Percentiles rank a stretch among this genome's conserved stretches.
phyloP scores from a whole-genome alignment of 2,113 vertebrate species.

The Stegastes partitus region DNA sequence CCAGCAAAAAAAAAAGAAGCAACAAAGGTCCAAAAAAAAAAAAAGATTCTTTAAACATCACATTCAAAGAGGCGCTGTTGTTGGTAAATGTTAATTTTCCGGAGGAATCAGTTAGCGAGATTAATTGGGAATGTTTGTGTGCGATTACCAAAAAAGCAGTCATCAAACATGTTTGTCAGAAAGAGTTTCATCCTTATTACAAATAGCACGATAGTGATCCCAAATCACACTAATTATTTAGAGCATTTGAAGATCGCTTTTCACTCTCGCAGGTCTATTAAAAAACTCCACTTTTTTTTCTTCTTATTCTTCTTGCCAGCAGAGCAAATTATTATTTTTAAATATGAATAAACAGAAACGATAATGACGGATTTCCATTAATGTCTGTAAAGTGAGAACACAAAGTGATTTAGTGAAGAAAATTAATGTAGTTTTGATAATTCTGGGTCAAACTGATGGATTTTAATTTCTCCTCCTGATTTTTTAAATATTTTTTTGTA shows the following conservation, averaged over 20 bases:
- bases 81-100: not conserved
- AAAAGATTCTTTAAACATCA: not conserved
- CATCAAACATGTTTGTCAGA: not conserved
- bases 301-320: not conserved
- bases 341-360: conserved; percentile 6
- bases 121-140: conserved; percentile 13
- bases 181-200: conserved; percentile 9
- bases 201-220: not conserved
- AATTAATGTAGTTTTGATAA: not conserved
- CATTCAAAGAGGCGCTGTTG: not conserved
- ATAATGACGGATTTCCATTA: not conserved
- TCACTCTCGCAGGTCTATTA: not conserved
- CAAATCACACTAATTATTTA: not conserved
- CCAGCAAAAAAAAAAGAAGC: not conserved
- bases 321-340: not conserved
- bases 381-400: not conserved
- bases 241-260: conserved; percentile 1
- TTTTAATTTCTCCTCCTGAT: not conserved
- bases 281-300: not conserved
- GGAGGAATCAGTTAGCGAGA: not conserved
- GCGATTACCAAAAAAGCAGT: not conserved
- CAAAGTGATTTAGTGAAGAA: not conserved
- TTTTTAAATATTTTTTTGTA: too few relatives aligned
- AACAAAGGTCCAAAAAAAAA: not conserved
- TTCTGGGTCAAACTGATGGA: not conserved